A percentile compares a stretch with the other conserved stretches of the same genome.
phyloP scores from a whole-genome alignment of 2,113 vertebrate genomes.

The Amphilophus citrinellus region DNA sequence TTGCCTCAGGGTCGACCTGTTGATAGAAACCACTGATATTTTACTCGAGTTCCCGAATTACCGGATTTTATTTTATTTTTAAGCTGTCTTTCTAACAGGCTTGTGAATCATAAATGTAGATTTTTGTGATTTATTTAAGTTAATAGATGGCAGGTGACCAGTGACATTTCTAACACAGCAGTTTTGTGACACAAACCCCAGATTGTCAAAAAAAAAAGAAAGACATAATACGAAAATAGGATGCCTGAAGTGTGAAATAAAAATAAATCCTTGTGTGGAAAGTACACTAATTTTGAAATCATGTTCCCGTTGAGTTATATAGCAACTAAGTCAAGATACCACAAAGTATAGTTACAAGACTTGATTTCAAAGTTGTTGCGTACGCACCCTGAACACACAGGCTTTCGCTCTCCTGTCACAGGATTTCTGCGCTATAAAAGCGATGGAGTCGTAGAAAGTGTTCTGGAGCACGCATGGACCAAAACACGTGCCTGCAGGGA shows the following conservation, averaged over 20 bases:
- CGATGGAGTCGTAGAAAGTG: slow-evolving; percentile 88
- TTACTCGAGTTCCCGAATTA: not conserved
- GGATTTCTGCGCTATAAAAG: slow-evolving; percentile 90
- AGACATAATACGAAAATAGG: not conserved
- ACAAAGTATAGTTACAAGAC: not conserved
- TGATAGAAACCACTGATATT: slow-evolving; percentile 18
- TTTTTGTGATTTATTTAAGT: not conserved
- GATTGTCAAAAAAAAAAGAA: no score
- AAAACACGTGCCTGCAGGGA: slow-evolving; percentile 85
- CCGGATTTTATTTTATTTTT: not conserved
- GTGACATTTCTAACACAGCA: not conserved
- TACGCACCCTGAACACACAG: slow-evolving; percentile 87
- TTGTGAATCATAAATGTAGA: not conserved
- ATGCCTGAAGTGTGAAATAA: not conserved
- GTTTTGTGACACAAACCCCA: not conserved
- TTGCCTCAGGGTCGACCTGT: slow-evolving; percentile 86
- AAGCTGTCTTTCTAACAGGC: not conserved
- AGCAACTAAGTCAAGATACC: not conserved
- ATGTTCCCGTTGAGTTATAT: not conserved
- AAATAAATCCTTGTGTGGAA: not conserved
- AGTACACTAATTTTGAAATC: not conserved
- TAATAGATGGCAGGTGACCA: not conserved
- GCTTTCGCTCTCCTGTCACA: slow-evolving; percentile 83
- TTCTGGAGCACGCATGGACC: slow-evolving; percentile 88
- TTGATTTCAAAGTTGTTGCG: not conserved